These are phyloP conservation scores for Ellobius talpinus DNA, from an alignment of 2,113 vertebrate genomes.

Conservation along the genomic window DNA sequence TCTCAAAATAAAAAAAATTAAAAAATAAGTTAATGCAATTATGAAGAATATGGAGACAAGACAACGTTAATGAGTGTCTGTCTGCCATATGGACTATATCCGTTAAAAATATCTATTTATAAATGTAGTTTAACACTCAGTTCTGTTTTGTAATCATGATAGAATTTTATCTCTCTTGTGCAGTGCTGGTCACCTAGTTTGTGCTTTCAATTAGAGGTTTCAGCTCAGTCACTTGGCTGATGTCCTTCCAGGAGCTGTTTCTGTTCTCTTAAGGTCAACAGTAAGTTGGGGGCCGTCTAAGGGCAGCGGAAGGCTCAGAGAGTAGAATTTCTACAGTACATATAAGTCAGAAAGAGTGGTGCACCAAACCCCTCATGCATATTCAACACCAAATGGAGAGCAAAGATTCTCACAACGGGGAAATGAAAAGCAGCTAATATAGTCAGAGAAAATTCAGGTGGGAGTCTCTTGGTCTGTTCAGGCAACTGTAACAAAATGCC, in stretches of 20 bases:
- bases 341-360: not conserved
- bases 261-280: constrained; percentile 32
- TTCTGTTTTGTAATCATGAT: not conserved
- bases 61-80: constrained; percentile 23
- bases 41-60: not conserved
- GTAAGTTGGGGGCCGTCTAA: not conserved
- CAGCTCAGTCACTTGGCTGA: not conserved
- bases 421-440: constrained; percentile 9
- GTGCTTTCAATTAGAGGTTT: not conserved
- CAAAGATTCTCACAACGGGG: not conserved
- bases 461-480: not conserved
- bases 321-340: not conserved
- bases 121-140: not conserved
- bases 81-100: not conserved
- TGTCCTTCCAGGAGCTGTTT: not conserved
- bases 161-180: not conserved
- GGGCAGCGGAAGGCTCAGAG: constrained; percentile 10
- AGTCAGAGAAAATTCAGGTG: constrained; percentile 14
- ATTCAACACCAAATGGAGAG: constrained; percentile 11
- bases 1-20: not conserved
- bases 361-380: not conserved
- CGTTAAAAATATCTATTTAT: not conserved
- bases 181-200: not conserved
- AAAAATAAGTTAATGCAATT: not conserved
- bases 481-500: not conserved